Conservation (phyloP, 2,888 invertebrate species). For the Charanyca ferruginea region DNA sequence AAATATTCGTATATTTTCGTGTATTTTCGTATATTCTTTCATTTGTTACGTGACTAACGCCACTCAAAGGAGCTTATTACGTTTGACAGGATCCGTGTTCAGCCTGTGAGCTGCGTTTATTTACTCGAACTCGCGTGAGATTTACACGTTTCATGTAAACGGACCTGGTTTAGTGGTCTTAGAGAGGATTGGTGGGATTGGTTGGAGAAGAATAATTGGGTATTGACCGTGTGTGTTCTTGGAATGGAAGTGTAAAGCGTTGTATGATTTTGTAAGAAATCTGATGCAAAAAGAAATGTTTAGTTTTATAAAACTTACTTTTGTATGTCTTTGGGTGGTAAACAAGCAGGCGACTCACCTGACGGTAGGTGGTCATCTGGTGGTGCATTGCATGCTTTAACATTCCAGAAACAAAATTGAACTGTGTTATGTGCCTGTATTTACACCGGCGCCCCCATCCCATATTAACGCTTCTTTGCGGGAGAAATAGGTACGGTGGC, state of each 20-base stretch:
- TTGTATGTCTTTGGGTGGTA: too few relatives aligned
- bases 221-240: constrained; percentile 9
- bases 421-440: too few relatives aligned
- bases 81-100: constrained; percentile 72
- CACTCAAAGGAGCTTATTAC: constrained; percentile 79
- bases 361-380: too few relatives aligned
- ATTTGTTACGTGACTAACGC: constrained; percentile 78
- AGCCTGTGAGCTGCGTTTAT: constrained; percentile 61
- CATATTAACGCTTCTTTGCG: too few relatives aligned
- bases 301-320: too few relatives aligned
- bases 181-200: constrained; percentile 35
- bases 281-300: background rate
- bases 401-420: too few relatives aligned
- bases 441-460: too few relatives aligned
- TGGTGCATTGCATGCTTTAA: too few relatives aligned
- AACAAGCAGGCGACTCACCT: too few relatives aligned
- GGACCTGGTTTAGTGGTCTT: constrained; percentile 52
- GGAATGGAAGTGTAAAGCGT: background rate
- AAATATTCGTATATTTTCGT: constrained; percentile 70
- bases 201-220: constrained; percentile 24
- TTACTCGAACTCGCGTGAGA: constrained; percentile 61
- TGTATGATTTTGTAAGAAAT: background rate
- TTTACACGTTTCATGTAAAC: constrained; percentile 61
- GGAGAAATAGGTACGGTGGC: too few relatives aligned
- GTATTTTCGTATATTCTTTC: constrained; percentile 72